Percentiles rank a stretch among this genome's conserved stretches.
phyloP scores from a whole-genome alignment of 2,113 vertebrate genomes.

The Pelodiscus sinensis region DNA sequence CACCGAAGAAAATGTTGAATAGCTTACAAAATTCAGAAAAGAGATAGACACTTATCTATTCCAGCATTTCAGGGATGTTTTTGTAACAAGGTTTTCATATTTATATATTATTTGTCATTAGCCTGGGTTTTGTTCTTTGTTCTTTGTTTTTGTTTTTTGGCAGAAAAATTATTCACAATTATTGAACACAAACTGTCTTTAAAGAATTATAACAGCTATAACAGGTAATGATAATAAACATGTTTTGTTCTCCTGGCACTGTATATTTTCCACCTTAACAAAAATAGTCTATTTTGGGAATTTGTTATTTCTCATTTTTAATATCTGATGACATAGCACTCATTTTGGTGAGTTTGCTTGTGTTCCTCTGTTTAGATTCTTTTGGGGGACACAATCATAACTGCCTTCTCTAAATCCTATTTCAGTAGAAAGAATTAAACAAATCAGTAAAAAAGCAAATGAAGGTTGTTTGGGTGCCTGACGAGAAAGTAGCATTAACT shows the following conservation, averaged over 20 bases:
- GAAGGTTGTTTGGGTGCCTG: background rate
- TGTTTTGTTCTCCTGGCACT: background rate
- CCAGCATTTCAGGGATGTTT: too few species aligned
- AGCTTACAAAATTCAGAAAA: too few species aligned
- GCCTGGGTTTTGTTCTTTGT: too few species aligned
- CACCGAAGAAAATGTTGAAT: too few species aligned
- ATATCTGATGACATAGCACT: background rate
- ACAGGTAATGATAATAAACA: background rate
- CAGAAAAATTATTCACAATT: background rate
- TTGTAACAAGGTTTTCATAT: too few species aligned
- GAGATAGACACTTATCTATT: too few species aligned
- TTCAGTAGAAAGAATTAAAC: constrained; percentile 29
- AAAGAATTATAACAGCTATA: background rate
- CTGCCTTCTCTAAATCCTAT: background rate
- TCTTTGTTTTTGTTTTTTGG: too few species aligned
- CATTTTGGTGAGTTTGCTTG: constrained; percentile 8
- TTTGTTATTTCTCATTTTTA: background rate
- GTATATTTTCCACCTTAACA: background rate
- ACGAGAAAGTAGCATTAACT: background rate
- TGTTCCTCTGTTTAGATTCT: background rate
- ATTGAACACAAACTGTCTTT: background rate
- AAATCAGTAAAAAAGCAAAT: background rate
- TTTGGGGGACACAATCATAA: constrained; percentile 17
- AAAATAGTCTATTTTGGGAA: constrained; percentile 11
- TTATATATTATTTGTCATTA: too few species aligned